Conservation (phyloP, 2,113 vertebrate species). For the Rhizomys pruinosus region DNA sequence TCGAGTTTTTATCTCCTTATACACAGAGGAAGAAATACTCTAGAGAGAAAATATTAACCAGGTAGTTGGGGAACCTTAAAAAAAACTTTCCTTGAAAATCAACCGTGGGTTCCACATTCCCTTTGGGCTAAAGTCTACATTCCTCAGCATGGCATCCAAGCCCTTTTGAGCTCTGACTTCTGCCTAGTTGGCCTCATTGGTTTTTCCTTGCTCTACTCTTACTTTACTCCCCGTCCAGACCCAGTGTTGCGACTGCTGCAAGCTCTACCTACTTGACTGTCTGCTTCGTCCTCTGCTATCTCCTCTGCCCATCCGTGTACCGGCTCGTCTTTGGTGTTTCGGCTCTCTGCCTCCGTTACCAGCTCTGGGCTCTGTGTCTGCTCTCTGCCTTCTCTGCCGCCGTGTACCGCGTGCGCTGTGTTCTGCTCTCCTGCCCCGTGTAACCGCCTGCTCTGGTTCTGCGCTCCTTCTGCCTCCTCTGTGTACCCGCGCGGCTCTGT, state of each 20-base stretch:
- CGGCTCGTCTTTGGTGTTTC: no score
- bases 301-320: no score
- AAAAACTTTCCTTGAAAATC: conserved; percentile 8
- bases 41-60: conserved; percentile 15
- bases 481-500: no score
- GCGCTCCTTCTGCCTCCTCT: no score
- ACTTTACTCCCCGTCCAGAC: neutral
- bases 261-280: neutral
- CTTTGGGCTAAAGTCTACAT: neutral
- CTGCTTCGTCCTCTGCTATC: neutral
- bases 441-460: no score
- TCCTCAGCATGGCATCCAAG: neutral
- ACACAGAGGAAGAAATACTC: conserved; percentile 10
- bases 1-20: conserved; percentile 38
- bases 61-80: neutral
- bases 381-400: no score
- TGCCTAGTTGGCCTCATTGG: neutral
- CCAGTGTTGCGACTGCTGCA: neutral
- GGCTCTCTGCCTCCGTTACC: no score
- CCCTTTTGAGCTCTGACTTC: neutral
- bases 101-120: neutral
- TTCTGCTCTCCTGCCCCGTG: no score
- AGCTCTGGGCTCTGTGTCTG: no score
- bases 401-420: no score
- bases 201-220: neutral